Percentiles rank a stretch among this genome's conserved stretches.
Evolutionary conservation across 2,888 invertebrate genomes (phyloP).

Genomic region (Drosophila paracracens): DNA sequence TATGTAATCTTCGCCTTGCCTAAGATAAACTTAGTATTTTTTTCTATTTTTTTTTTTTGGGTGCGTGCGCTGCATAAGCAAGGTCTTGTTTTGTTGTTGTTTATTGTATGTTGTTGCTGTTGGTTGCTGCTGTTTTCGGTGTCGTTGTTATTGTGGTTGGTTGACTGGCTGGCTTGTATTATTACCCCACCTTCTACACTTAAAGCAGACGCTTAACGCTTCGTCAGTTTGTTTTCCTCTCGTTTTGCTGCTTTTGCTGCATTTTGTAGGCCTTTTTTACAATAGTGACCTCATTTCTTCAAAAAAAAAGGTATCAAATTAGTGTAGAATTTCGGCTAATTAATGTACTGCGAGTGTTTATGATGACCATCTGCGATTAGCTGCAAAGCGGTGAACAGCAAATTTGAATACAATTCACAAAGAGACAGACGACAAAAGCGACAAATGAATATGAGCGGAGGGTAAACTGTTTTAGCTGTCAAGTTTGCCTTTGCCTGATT

Average conservation of each 20-base stretch:
- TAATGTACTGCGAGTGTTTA: constrained; percentile 42
- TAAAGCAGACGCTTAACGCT: constrained; percentile 71
- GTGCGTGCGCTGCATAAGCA: constrained; percentile 72
- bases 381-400: constrained; percentile 1
- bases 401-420: constrained; percentile 56
- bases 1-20: neutral
- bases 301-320: constrained; percentile 46
- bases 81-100: constrained; percentile 28
- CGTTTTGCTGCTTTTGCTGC: constrained; percentile 33
- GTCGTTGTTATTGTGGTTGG: constrained; percentile 56
- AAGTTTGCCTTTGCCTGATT: constrained; percentile 48
- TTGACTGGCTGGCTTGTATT: constrained; percentile 43
- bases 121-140: constrained; percentile 27
- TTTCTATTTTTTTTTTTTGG: constrained; percentile 32
- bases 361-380: constrained; percentile 27
- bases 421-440: constrained; percentile 39
- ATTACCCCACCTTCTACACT: constrained; percentile 59
- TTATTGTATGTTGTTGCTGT: constrained; percentile 10
- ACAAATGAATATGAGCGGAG: constrained; percentile 50
- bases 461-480: constrained; percentile 47
- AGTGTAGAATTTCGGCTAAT: constrained; percentile 65
- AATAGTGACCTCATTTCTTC: constrained; percentile 61
- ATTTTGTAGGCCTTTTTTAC: constrained; percentile 56
- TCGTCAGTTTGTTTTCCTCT: constrained; percentile 67
- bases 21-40: neutral